These are phyloP conservation scores for Brachyrhaphis roseni DNA, from an alignment of 2,797 vertebrate species.

Conservation along the genomic window DNA sequence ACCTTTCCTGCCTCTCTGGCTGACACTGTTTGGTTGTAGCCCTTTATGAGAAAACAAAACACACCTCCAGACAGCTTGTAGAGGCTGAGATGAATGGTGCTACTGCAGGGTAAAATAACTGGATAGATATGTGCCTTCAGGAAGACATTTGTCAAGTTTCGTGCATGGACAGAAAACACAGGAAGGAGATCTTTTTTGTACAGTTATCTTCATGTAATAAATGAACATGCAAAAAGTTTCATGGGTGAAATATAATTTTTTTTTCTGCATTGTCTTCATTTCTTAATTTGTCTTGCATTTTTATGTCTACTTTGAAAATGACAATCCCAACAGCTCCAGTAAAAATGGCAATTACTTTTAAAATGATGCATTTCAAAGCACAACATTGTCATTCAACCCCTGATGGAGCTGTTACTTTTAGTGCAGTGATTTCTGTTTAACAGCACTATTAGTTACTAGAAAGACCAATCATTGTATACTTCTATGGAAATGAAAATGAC, in stretches of 20 bases:
- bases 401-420: conserved; percentile 63
- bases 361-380: conserved; percentile 62
- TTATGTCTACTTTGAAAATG: conserved; percentile 20
- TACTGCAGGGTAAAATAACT: conserved; percentile 57
- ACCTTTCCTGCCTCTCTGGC: conserved; percentile 50
- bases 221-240: not conserved
- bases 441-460: conserved; percentile 69
- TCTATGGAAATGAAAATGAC: conserved; percentile 67
- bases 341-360: conserved; percentile 44
- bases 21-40: conserved; percentile 63
- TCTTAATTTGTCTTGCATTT: conserved; percentile 13
- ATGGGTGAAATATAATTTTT: not conserved
- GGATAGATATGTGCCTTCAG: conserved; percentile 41
- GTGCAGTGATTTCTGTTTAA: conserved; percentile 69
- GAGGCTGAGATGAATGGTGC: conserved; percentile 53
- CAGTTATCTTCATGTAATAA: not conserved
- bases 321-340: conserved; percentile 14
- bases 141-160: conserved; percentile 32
- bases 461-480: conserved; percentile 66
- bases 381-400: conserved; percentile 54
- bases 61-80: conserved; percentile 53
- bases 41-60: conserved; percentile 71
- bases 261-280: conserved; percentile 2
- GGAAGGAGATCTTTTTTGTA: conserved; percentile 7
- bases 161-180: conserved; percentile 15